Evolutionary conservation across 2,888 invertebrate genomes (phyloP), one percentile per base, ranked within the genome.

Genomic region (Cremastobaeus sp.): DNA sequence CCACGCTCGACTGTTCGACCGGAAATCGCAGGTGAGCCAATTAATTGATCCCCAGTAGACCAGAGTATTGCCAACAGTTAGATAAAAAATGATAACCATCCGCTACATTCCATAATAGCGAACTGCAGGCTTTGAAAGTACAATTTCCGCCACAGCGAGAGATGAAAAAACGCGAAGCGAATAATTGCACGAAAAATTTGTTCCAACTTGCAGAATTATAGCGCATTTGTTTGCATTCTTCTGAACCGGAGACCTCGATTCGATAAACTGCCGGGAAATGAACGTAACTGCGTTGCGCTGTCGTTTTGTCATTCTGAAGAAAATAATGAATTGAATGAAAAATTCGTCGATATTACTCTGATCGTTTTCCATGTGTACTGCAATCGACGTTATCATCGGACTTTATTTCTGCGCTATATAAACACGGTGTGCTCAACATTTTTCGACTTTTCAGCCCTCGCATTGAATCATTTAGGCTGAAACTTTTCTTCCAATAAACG

Each of bases 21-120:
- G 81, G 79, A 80, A 82, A 83, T 82, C 78, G 79, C 77, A 79
- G 74, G 77, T 81, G 76, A 76, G 48, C 77, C 78, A 79, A 78
- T 82, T 82, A 78, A 82, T 80, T 75, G 82, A 79, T 74, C 75
- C 76, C 69, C 70, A 74, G 76, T 68, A 66, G 68, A 78, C 71
- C 52, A 57, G 57, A 48, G 62, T 55, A 66, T 68, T 66, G 68
- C 68, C 66, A 70, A 70, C 70, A 57, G 60, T 57, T 60, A 70
- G 62, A 70, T 74, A 74, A 74, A 74, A 66, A 74, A 74, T 74
- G 60, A 74, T 70, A 64, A 65, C 74, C 41, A 45, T 57, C 45
- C 70, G 32, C 41, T 62, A 62, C 55, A 64, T 64, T 71, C 57
- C 50, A 35, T 52, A 37, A 57, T 64, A 59, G 35, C 17, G 48